Percentiles rank a stretch among this genome's conserved stretches.
Conservation (phyloP, 2,113 vertebrate species). For the Heterocephalus glaber region DNA sequence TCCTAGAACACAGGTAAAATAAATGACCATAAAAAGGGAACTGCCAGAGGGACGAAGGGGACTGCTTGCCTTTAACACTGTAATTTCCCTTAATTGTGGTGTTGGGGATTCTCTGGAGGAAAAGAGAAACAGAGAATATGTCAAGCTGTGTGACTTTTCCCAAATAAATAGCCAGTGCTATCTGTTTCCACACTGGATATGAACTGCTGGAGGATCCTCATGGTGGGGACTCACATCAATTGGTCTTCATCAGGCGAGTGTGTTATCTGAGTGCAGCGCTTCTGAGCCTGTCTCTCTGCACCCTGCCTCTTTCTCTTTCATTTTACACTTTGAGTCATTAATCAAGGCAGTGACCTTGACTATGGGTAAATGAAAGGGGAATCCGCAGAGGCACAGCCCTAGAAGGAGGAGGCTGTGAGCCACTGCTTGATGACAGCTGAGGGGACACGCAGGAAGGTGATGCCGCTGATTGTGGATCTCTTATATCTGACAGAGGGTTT, state of each 20-base stretch:
- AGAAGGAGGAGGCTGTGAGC: neutral
- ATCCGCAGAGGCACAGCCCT: neutral
- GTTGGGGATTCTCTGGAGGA: neutral
- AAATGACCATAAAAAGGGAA: neutral
- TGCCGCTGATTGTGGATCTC: neutral
- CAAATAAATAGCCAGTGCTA: constrained; percentile 22
- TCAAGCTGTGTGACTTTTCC: constrained; percentile 65
- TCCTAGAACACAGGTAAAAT: neutral
- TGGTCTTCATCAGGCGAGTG: constrained; percentile 65
- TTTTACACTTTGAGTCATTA: constrained; percentile 73
- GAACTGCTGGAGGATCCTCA: constrained; percentile 55
- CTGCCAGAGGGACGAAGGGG: neutral
- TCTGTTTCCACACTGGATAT: constrained; percentile 40
- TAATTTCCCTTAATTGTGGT: neutral
- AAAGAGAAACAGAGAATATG: neutral
- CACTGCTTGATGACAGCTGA: neutral
- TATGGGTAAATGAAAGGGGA: constrained; percentile 43
- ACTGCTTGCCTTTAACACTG: neutral
- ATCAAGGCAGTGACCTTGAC: constrained; percentile 65
- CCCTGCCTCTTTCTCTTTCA: neutral
- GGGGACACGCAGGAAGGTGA: neutral
- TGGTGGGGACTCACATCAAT: constrained; percentile 42
- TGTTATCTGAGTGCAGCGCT: neutral
- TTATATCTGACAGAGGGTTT: neutral
- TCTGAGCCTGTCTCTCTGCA: neutral